Evolutionary conservation across 2,888 invertebrate genomes (phyloP), one percentile per base, ranked within the genome.

Genomic region (Nomada flava): DNA sequence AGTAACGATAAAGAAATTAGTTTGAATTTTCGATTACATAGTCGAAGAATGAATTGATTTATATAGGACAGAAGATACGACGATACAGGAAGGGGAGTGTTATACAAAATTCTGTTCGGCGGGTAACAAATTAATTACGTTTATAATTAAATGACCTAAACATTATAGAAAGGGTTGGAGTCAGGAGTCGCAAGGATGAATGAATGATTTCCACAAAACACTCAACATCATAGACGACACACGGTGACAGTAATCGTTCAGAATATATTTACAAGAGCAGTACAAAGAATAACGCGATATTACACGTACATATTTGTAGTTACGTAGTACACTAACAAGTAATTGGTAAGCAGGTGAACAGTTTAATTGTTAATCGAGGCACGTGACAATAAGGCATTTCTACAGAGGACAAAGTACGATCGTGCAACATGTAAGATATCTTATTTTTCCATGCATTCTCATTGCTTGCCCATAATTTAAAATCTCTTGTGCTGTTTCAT

Each of bases 331-430:
- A 90, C 90, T 90, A 88, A 89, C 89, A 86, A 87, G 88, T 91
- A 89, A 85, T 89, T 91, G 89, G 85, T 90, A 91, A 92, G 91
- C 91, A 87, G 89, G 90, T 91, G 91, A 91, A 92, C 87, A 90
- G 89, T 92, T 91, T 91, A 91, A 89, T 89, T 88, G 91, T 92
- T 91, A 91, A 91, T 92, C 84, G 91, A 92, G 91, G 91, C 91
- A 92, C 91, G 91, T 91, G 91, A 92, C 91, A 90, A 90, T 91
- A 92, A 92, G 91, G 91, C 91, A 91, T 90, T 91, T 91, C 91
- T 92, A 92, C 92, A 90, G 82, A 90, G 90, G 89, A 89, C 85
- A 89, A 83, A 23, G 86, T 85, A 87, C 87, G 88, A 72, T 88
- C 75, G 84, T 85, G 83, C 52, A 36, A 83, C 84, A 79, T 70